These are phyloP conservation scores for Potorous gilbertii DNA, from an alignment of 2,797 vertebrate species.

Conservation along the genomic window DNA sequence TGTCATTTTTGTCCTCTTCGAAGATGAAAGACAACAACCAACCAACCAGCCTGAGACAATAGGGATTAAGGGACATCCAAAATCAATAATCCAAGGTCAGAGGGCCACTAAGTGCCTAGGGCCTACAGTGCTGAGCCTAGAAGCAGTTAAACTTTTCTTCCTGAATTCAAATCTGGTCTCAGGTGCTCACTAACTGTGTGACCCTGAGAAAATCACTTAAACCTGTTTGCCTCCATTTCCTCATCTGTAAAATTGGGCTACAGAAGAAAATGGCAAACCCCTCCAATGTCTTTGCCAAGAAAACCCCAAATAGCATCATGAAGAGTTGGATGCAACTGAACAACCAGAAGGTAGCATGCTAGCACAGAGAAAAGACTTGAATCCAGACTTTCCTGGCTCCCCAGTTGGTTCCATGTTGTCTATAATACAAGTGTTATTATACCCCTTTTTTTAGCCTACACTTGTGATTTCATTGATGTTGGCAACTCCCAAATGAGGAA, in stretches of 20 bases:
- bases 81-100: neutral
- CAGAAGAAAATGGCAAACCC: neutral
- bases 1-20: too few relatives aligned
- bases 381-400: neutral
- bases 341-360: neutral
- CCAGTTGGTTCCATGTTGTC: neutral
- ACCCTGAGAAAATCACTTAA: slow-evolving; percentile 2
- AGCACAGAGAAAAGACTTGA: neutral
- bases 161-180: slow-evolving; percentile 3
- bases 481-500: neutral
- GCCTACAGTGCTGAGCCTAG: neutral
- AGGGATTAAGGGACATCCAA: neutral
- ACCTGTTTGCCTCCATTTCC: neutral
- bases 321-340: neutral
- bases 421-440: neutral
- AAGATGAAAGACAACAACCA: too few relatives aligned
- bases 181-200: slow-evolving; percentile 11
- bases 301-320: neutral
- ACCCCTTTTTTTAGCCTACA: neutral
- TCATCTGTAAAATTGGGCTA: slow-evolving; percentile 17
- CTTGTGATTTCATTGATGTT: neutral
- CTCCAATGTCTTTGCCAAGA: neutral
- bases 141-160: neutral
- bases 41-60: neutral
- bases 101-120: too few relatives aligned